These are phyloP conservation scores for Menidia beryllina DNA, from an alignment of 2,113 vertebrate genomes.

Conservation along the genomic window DNA sequence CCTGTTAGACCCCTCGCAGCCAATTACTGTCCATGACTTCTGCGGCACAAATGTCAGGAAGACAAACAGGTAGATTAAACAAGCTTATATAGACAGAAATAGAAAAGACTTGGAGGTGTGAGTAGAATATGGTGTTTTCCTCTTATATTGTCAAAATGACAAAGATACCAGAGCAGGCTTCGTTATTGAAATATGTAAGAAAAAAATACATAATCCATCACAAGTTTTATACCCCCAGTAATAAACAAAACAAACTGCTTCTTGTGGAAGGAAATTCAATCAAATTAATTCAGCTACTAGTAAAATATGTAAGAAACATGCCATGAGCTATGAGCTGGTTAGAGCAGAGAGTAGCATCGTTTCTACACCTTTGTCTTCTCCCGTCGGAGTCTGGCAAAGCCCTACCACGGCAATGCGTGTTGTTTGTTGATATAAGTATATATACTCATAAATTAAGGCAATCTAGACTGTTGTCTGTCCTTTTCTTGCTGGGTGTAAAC, in stretches of 20 bases:
- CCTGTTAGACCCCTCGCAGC: slow-evolving; percentile 48
- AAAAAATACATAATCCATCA: slow-evolving; percentile 5
- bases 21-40: slow-evolving; percentile 51
- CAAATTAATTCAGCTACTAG: slow-evolving; percentile 15
- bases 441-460: slow-evolving; percentile 39
- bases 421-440: background rate
- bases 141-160: slow-evolving; percentile 2
- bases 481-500: slow-evolving; percentile 26
- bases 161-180: slow-evolving; percentile 17
- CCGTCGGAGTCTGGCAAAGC: slow-evolving; percentile 14
- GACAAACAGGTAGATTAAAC: slow-evolving; percentile 5
- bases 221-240: slow-evolving; percentile 28
- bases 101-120: background rate
- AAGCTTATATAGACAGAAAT: background rate
- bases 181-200: slow-evolving; percentile 14
- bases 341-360: slow-evolving; percentile 12
- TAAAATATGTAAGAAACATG: slow-evolving; percentile 31
- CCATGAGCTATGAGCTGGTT: slow-evolving; percentile 16
- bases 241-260: slow-evolving; percentile 30
- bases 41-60: slow-evolving; percentile 41
- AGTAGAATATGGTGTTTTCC: slow-evolving; percentile 8
- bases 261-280: slow-evolving; percentile 34
- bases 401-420: slow-evolving; percentile 13
- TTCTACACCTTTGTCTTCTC: slow-evolving; percentile 14
- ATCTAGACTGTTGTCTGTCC: slow-evolving; percentile 50